Percentiles rank a stretch among this genome's conserved stretches.
These are phyloP conservation scores for Aphaenogaster floridana DNA, from an alignment of 1,140 invertebrate genomes.

Conservation along the genomic window DNA sequence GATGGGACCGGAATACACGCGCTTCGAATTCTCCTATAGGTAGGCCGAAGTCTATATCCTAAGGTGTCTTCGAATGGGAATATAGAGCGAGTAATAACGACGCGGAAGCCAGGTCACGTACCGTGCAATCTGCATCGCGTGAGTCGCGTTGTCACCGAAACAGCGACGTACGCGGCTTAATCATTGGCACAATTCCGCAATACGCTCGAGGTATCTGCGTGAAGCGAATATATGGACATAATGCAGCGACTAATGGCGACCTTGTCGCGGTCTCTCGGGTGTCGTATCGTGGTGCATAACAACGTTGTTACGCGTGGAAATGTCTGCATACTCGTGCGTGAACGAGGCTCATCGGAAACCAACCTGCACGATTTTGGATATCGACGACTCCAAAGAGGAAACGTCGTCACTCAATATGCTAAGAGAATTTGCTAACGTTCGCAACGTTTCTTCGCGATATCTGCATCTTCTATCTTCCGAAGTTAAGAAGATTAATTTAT, in stretches of 20 bases:
- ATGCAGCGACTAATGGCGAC: conserved; percentile 68
- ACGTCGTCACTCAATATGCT: neutral
- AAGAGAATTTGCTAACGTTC: neutral
- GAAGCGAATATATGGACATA: conserved; percentile 70
- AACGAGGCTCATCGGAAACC: neutral
- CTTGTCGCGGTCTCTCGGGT: conserved; percentile 70
- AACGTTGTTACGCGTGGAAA: conserved; percentile 62
- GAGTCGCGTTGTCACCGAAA: conserved; percentile 58
- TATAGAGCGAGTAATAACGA: conserved; percentile 34
- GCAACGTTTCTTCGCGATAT: neutral
- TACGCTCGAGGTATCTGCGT: conserved; percentile 53
- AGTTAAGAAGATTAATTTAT: neutral
- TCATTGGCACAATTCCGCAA: conserved; percentile 72
- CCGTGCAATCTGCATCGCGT: conserved; percentile 26
- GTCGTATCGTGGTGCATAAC: conserved; percentile 66
- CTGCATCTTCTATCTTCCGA: neutral
- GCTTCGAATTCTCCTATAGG: conserved; percentile 3
- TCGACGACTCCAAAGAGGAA: neutral
- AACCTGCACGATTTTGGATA: conserved; percentile 11
- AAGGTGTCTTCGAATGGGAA: neutral
- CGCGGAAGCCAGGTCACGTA: conserved; percentile 44
- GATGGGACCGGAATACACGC: conserved; percentile 38
- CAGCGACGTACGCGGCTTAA: conserved; percentile 56
- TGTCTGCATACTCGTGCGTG: conserved; percentile 50
- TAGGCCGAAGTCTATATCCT: conserved; percentile 22